Evolutionary conservation across 2,113 vertebrate genomes (phyloP).

Genomic region (Canis aureus): DNA sequence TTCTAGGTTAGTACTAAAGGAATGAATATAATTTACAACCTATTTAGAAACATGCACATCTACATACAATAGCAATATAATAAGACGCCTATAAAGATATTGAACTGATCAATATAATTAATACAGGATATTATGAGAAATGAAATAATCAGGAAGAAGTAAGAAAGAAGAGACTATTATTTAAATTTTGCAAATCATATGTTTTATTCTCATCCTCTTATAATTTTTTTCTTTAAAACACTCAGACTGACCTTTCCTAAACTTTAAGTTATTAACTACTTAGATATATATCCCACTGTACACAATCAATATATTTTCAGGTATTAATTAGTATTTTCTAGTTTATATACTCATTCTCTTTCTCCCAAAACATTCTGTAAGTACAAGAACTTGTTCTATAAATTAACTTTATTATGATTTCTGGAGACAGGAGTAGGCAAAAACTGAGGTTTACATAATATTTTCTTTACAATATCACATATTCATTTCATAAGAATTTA

Average conservation of each 20-base stretch:
- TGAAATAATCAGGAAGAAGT: background rate
- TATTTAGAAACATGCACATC: constrained; percentile 25
- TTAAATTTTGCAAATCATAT: background rate
- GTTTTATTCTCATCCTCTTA: background rate
- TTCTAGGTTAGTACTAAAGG: constrained; percentile 60
- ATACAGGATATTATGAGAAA: background rate
- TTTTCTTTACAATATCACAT: background rate
- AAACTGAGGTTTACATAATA: background rate
- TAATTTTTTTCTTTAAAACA: constrained; percentile 10
- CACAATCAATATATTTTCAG: background rate
- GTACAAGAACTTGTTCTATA: background rate
- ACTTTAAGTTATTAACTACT: background rate
- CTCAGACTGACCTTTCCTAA: background rate
- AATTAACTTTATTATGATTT: constrained; percentile 39
- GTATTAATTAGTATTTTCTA: background rate
- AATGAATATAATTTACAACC: constrained; percentile 50
- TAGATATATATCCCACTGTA: background rate
- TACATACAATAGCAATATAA: background rate
- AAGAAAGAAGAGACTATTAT: background rate
- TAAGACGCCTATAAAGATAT: background rate
- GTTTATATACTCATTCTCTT: background rate
- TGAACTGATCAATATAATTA: constrained; percentile 22
- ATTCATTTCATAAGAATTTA: constrained; percentile 13
- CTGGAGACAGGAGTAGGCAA: background rate
- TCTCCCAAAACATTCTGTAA: background rate